Evolutionary conservation across 1,140 invertebrate genomes (phyloP).

Genomic region (Diabrotica undecimpunctata): DNA sequence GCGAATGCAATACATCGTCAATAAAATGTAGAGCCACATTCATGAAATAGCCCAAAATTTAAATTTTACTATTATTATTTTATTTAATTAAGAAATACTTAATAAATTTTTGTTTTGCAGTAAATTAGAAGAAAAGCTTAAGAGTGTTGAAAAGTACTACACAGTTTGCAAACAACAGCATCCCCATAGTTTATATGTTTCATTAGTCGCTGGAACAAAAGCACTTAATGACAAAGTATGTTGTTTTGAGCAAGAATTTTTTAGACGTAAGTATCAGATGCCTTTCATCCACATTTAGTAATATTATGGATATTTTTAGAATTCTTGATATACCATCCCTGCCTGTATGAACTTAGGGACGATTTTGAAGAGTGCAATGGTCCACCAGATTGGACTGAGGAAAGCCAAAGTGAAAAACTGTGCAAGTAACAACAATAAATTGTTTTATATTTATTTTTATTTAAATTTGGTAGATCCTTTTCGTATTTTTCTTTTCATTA

Average conservation of each 20-base stretch:
- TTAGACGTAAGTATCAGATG: background rate
- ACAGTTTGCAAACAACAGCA: background rate
- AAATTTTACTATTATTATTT: no score
- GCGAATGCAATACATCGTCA: no score
- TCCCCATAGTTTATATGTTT: background rate
- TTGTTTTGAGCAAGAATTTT: background rate
- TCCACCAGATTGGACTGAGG: constrained; percentile 44
- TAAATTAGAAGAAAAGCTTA: background rate
- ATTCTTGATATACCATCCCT: constrained; percentile 32
- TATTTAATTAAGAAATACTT: no score
- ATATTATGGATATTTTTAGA: constrained; percentile 12
- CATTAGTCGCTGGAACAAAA: background rate
- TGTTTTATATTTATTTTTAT: no score
- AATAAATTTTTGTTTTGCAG: background rate
- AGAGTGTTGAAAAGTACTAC: background rate
- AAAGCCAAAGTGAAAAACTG: constrained; percentile 27
- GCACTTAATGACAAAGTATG: background rate
- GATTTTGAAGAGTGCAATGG: constrained; percentile 43
- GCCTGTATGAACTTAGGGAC: constrained; percentile 35
- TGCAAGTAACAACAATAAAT: constrained; percentile 33
- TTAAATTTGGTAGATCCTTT: no score
- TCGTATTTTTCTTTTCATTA: no score
- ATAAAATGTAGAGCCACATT: no score
- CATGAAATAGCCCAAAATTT: no score
- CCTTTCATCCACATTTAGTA: no score